Percentiles rank a stretch among this genome's conserved stretches.
Evolutionary conservation across 2,888 invertebrate genomes (phyloP).

Genomic region (Thera obeliscata): DNA sequence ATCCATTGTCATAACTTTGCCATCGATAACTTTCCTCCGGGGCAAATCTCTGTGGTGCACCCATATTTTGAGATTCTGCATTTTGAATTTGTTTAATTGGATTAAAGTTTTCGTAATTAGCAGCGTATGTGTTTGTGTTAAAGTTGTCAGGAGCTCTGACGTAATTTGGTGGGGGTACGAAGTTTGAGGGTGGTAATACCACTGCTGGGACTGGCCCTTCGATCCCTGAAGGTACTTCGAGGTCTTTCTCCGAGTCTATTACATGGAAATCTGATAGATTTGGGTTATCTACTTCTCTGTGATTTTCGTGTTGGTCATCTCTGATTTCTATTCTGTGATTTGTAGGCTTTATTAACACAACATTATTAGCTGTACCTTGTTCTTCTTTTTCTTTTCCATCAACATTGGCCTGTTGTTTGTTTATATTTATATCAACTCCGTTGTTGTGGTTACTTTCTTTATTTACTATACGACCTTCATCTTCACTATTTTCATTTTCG

Average conservation of each 20-base stretch:
- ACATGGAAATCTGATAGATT: slow-evolving; percentile 68
- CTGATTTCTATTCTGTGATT: slow-evolving; percentile 35
- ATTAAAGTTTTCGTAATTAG: slow-evolving; percentile 1
- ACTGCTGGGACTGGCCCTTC: slow-evolving; percentile 74
- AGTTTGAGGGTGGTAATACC: slow-evolving; percentile 68
- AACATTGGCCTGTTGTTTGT: slow-evolving; percentile 10
- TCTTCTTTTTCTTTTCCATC: slow-evolving; percentile 18
- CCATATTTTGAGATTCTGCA: slow-evolving; percentile 3
- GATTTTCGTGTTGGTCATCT: slow-evolving; percentile 27
- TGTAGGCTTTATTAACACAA: slow-evolving; percentile 6
- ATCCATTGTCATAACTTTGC: slow-evolving; percentile 11
- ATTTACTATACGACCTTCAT: not conserved
- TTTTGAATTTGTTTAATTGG: not conserved
- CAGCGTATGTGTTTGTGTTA: slow-evolving; percentile 4
- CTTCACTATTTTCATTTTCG: not conserved
- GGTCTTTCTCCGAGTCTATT: slow-evolving; percentile 73
- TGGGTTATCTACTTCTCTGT: slow-evolving; percentile 56
- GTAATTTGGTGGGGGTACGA: slow-evolving; percentile 40
- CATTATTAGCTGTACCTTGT: slow-evolving; percentile 7
- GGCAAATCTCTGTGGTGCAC: slow-evolving; percentile 5
- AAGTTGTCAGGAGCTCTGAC: slow-evolving; percentile 13
- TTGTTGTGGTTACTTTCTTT: slow-evolving; percentile 2
- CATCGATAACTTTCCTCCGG: slow-evolving; percentile 16
- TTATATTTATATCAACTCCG: not conserved
- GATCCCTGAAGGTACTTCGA: slow-evolving; percentile 75